Percentiles rank a stretch among this genome's conserved stretches.
Conservation (phyloP, 2,797 vertebrate genomes). For the Linurgus olivaceus region DNA sequence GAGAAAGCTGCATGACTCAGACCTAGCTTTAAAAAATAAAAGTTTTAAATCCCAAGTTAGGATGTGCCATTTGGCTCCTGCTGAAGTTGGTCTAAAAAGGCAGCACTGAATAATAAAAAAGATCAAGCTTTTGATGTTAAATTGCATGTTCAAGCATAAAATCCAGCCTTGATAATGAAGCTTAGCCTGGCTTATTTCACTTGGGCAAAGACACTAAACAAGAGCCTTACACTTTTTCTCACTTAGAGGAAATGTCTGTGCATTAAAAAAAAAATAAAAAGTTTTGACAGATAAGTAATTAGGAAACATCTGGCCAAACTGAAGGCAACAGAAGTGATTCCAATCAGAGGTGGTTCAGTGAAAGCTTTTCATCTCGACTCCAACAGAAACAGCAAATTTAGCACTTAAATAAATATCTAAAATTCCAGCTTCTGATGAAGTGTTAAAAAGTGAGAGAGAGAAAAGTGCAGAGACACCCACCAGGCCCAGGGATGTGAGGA, state of each 20-base stretch:
- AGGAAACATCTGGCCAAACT: conserved; percentile 64
- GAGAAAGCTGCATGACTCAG: conserved; percentile 42
- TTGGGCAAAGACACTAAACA: conserved; percentile 8
- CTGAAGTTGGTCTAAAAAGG: conserved; percentile 40
- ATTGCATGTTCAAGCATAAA: conserved; percentile 61
- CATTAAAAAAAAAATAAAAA: not conserved
- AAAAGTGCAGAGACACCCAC: not conserved
- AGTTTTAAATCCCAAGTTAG: conserved; percentile 45
- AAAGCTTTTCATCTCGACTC: conserved; percentile 58
- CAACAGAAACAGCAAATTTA: conserved; percentile 47
- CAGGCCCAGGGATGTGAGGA: not conserved
- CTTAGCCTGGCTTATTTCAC: conserved; percentile 53
- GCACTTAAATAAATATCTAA: not conserved
- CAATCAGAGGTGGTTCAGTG: conserved; percentile 56
- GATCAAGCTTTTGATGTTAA: conserved; percentile 64
- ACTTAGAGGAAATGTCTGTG: conserved; percentile 57
- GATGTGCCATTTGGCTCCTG: conserved; percentile 57
- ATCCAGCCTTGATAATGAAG: conserved; percentile 41
- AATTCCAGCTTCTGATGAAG: conserved; percentile 31
- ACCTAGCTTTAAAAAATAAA: conserved; percentile 35
- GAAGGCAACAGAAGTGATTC: conserved; percentile 61
- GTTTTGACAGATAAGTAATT: conserved; percentile 63
- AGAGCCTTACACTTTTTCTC: conserved; percentile 29
- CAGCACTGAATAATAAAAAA: conserved; percentile 54
- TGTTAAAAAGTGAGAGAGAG: not conserved